These are phyloP conservation scores for Hydrolagus affinis DNA, from an alignment of 2,113 vertebrate genomes.

Conservation along the genomic window DNA sequence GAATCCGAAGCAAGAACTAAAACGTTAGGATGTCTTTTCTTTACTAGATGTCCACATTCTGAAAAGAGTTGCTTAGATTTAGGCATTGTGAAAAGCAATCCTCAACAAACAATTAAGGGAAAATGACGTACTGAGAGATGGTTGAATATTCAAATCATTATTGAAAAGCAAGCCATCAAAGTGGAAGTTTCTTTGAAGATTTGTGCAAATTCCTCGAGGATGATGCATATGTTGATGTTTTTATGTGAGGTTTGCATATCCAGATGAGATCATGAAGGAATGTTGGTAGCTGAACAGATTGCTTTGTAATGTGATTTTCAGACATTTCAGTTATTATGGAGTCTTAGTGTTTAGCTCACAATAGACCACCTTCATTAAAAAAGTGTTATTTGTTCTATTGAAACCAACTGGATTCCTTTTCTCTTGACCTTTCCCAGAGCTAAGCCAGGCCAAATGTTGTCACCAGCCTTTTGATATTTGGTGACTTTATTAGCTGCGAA, in stretches of 20 bases:
- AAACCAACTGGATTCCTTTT: not conserved
- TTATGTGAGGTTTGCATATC: slow-evolving; percentile 26
- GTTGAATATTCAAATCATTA: slow-evolving; percentile 1
- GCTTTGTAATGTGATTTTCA: slow-evolving; percentile 29
- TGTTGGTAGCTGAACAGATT: slow-evolving; percentile 11
- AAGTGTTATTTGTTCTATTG: not conserved
- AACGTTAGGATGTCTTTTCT: too few relatives aligned
- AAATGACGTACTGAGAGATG: not conserved
- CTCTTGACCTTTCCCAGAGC: slow-evolving; percentile 25
- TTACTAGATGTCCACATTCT: too few relatives aligned
- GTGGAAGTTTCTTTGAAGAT: slow-evolving; percentile 6
- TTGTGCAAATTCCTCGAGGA: slow-evolving; percentile 15
- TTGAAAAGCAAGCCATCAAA: not conserved
- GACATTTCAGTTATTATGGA: slow-evolving; percentile 11
- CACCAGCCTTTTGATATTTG: not conserved
- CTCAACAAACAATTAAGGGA: not conserved
- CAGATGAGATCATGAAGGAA: slow-evolving; percentile 14
- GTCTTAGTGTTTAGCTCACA: not conserved
- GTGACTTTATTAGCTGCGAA: not conserved
- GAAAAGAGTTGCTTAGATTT: not conserved
- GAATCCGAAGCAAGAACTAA: too few relatives aligned
- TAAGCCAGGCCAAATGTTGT: not conserved
- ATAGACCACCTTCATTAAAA: slow-evolving; percentile 10
- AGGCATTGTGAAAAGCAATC: not conserved
- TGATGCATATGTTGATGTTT: not conserved